Percentiles rank a stretch among this genome's conserved stretches.
Conservation (phyloP, 2,113 vertebrate species). For the Spheniscus mendiculus region DNA sequence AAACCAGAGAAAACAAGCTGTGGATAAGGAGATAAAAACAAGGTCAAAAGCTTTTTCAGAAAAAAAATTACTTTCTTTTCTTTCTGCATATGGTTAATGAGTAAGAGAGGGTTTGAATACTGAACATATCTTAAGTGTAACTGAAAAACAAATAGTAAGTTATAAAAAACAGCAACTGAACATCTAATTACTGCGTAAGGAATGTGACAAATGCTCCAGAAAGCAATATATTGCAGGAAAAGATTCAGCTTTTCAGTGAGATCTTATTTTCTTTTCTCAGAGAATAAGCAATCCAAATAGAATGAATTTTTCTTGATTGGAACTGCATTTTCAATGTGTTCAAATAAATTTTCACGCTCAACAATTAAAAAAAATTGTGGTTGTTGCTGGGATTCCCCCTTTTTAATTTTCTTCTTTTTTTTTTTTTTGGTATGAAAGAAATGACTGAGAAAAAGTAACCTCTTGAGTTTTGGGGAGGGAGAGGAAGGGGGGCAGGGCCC, state of each 20-base stretch:
- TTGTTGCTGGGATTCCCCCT: not conserved
- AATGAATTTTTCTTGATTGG: not conserved
- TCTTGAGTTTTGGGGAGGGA: not conserved
- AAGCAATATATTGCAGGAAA: not conserved
- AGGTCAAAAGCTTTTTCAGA: not conserved
- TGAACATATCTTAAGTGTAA: not conserved
- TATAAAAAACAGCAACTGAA: not conserved
- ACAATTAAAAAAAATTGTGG: not conserved
- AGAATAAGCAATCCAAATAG: not conserved
- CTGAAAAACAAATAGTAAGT: accelerated
- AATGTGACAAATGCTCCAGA: not conserved
- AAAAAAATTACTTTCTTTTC: not conserved
- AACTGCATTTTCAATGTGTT: not conserved
- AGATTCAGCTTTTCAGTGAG: accelerated
- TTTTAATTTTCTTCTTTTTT: not conserved
- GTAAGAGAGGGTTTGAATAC: not conserved
- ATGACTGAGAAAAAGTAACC: not conserved
- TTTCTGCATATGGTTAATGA: not conserved
- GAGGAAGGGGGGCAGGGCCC: accelerated
- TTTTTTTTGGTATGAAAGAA: not conserved
- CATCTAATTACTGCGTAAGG: not conserved
- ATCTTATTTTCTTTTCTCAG: not conserved
- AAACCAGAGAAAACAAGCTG: not conserved
- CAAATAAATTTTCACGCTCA: not conserved
- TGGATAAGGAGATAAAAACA: not conserved